Conservation (phyloP, 1,140 invertebrate genomes). For the Tachypleus tridentatus region DNA sequence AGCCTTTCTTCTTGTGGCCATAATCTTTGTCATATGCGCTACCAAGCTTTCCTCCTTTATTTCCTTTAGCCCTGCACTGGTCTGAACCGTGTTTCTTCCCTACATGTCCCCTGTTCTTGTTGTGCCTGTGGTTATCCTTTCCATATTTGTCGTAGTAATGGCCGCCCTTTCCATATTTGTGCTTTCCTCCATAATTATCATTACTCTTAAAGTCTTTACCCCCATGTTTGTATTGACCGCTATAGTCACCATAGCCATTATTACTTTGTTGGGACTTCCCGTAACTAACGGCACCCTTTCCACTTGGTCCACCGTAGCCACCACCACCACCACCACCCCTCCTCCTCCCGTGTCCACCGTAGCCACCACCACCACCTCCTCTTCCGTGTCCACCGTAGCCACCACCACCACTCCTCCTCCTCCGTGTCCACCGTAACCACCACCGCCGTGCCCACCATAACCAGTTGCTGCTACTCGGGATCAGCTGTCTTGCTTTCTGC, state of each 20-base stretch:
- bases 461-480: no score
- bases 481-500: no score
- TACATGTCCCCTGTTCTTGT: neutral
- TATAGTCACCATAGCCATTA: neutral
- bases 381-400: no score
- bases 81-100: conserved; percentile 5
- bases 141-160: conserved; percentile 1
- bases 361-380: no score
- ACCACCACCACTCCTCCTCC: no score
- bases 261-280: no score
- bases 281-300: no score
- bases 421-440: no score
- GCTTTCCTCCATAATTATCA: neutral
- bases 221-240: neutral
- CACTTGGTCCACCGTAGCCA: no score
- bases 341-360: no score
- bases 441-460: no score
- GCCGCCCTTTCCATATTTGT: neutral
- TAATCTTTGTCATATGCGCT: conserved; percentile 3
- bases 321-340: no score
- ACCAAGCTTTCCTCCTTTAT: conserved; percentile 8
- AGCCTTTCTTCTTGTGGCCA: conserved; percentile 10
- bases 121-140: neutral
- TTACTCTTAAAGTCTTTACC: neutral
- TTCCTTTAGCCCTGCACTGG: conserved; percentile 7